Base-by-base conservation (phyloP, 2,797 vertebrate species). In the Enteromius unitaeniatus region DNA sequence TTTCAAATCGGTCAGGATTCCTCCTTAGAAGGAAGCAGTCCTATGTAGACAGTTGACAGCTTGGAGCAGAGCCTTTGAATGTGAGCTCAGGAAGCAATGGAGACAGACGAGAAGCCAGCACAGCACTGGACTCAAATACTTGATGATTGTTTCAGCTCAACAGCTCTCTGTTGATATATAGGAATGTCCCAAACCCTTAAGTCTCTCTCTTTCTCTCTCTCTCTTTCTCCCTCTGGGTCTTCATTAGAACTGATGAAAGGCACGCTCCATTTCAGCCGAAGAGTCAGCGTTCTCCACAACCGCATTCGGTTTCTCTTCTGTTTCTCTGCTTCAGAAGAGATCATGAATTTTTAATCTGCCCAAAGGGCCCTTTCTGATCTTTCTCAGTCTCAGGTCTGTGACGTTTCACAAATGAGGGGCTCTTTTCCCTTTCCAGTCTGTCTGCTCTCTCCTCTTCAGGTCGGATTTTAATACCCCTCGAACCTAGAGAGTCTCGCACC, bases 211-310 rank as follows among this genome's bases (percentile, higher is more conserved):
- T 55, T 65, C 68, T 68, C 49, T 37, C 49, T 37, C 26, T 82
- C 26, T 77, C 40, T 40, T 21, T 67, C 49, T 64, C 73, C 74
- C 79, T 81, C 74, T 49, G 82, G 85, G 87, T 81, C 87, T 87
- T 87, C 82, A 87, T 87, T 87, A 87, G 84, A 82, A 37, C 84
- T 77, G 84, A 87, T 87, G 84, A 85, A 87, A 85, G 81, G 65
- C 84, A 80, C 26, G 83, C 76, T 75, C 78, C 58, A 78, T 82
- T 87, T 79, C 87, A 84, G 79, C 74, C 6, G 49, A 81, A 47
- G 70, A 84, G 64, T 86, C 82, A 86, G 62, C 26, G 19, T 78
- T 74, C 58, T 79, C 69, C 58, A 78, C 67, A 82, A 74, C 60
- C 28, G 19, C 53, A 60, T 79, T 79, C 65, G 4, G 49, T 23